Conservation (phyloP, 2,797 vertebrate genomes). For the Labeo calbasu region DNA sequence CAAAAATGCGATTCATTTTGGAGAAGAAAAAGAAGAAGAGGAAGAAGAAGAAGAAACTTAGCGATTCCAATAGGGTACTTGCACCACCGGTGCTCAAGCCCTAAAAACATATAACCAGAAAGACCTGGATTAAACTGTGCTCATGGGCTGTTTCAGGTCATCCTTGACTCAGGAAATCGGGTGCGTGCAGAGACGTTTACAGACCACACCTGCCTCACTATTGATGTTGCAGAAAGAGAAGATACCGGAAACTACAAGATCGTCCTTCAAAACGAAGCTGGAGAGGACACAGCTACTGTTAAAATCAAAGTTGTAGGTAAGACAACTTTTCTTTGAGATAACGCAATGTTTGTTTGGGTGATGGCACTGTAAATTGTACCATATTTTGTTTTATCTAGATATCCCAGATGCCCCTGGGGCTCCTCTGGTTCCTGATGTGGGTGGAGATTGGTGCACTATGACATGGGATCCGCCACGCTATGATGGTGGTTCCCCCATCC, state of each 20-base stretch:
- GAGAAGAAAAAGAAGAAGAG: no score
- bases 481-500: conserved; percentile 91
- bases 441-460: conserved; percentile 97
- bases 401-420: conserved; percentile 93
- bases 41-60: no score
- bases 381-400: conserved; percentile 74
- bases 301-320: conserved; percentile 98
- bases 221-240: conserved; percentile 91
- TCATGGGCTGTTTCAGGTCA: conserved; percentile 75
- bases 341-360: not conserved
- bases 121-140: not conserved
- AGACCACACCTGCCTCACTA: conserved; percentile 92
- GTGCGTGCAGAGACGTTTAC: conserved; percentile 87
- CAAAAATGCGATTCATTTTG: no score
- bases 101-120: not conserved
- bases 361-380: not conserved
- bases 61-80: no score
- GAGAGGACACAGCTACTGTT: conserved; percentile 88
- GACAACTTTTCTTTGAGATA: conserved; percentile 54
- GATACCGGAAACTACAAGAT: conserved; percentile 93
- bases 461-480: conserved; percentile 92
- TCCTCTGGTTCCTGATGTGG: conserved; percentile 87
- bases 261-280: conserved; percentile 94
- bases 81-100: no score
- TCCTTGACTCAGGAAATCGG: conserved; percentile 88